Base-by-base conservation (phyloP, 64 coral and sea anemone genomes). In the Cladopsammia gracilis region DNA sequence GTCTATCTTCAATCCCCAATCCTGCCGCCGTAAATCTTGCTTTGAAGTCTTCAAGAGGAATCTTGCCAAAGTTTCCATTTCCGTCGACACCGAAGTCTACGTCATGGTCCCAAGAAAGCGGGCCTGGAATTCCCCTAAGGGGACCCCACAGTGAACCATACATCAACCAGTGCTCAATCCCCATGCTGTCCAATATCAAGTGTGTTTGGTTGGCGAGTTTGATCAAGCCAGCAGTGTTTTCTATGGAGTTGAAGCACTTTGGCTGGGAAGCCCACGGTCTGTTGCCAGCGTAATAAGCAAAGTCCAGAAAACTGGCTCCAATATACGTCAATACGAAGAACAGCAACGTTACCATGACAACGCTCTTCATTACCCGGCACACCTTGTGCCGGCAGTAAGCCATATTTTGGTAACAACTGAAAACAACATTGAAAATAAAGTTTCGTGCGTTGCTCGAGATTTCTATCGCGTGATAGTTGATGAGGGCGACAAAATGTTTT, bases 101-200 rank as follows among this genome's bases (percentile, higher is more conserved):
- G 51, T 93, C 83, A 48, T 64, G 34, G 6, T 93, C 91, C 91
- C 91, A 87, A 1, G 91, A 83, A 5, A 93, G 62, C 0, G 83
- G 83, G n/a, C 58, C 82, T 18, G 25, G 54, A 46, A 78, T 80
- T 23, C 75, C 75, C 16, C 88, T 19, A n/a, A 46, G 75, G 11
- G 88, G 71, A 67, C 88, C 88, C 74, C 73, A 90, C 18, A 90
- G 74, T 15, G 88, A 90, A 4, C 61, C 75, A 48, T 90, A 81
- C 76, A 90, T 81, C 48, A 77, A 11, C 75, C 75, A 77, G n/a
- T 77, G 50, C 3, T 77, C 75, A 8, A 77, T 24, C 54, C 7
- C 48, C 51, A 77, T 53, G 20, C 49, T 77, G 5, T 77, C 75
- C 10, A 77, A 56, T 24, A 77, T n/a, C 19, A n/a, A 53, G 22